Evolutionary conservation across 2,888 invertebrate species (phyloP).

Genomic region (Coecobrya sp.): DNA sequence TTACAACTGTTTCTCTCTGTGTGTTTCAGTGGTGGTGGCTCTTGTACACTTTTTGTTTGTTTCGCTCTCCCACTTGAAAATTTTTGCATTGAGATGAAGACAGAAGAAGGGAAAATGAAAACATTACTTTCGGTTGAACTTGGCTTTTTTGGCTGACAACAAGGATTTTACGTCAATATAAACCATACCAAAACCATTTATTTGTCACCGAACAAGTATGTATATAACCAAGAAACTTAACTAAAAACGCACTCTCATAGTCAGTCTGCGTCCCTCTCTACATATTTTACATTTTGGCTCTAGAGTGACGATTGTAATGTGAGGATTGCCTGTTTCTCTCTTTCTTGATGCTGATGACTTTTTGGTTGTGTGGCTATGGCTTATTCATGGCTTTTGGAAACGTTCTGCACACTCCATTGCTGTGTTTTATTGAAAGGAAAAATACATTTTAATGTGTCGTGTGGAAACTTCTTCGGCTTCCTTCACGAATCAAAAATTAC

Average conservation of each 20-base stretch:
- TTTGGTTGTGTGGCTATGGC: slow-evolving; percentile 22
- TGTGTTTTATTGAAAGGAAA: slow-evolving; percentile 15
- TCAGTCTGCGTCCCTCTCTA: not conserved
- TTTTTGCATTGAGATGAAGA: slow-evolving; percentile 26
- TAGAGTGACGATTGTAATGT: not conserved
- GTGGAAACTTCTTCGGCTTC: not conserved
- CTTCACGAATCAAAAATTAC: slow-evolving; percentile 25
- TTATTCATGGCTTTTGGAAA: slow-evolving; percentile 35
- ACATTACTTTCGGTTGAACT: slow-evolving; percentile 56
- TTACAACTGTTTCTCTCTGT: not conserved
- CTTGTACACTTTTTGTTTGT: not conserved
- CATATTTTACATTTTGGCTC: slow-evolving; percentile 42
- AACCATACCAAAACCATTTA: slow-evolving; percentile 38
- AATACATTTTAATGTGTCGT: not conserved
- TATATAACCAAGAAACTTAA: not conserved
- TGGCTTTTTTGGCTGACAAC: slow-evolving; percentile 60
- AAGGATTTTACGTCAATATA: slow-evolving; percentile 57
- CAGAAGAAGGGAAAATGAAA: slow-evolving; percentile 28
- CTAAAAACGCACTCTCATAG: slow-evolving; percentile 38
- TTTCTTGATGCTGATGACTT: slow-evolving; percentile 31
- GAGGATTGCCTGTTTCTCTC: too few relatives aligned
- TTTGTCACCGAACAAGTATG: slow-evolving; percentile 36
- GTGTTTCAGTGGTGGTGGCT: not conserved
- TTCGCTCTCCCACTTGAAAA: not conserved
- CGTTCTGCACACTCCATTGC: not conserved